Percentiles rank a stretch among this genome's conserved stretches.
Conservation (phyloP, 2,113 vertebrate genomes). For the Acanthochromis polyacanthus region DNA sequence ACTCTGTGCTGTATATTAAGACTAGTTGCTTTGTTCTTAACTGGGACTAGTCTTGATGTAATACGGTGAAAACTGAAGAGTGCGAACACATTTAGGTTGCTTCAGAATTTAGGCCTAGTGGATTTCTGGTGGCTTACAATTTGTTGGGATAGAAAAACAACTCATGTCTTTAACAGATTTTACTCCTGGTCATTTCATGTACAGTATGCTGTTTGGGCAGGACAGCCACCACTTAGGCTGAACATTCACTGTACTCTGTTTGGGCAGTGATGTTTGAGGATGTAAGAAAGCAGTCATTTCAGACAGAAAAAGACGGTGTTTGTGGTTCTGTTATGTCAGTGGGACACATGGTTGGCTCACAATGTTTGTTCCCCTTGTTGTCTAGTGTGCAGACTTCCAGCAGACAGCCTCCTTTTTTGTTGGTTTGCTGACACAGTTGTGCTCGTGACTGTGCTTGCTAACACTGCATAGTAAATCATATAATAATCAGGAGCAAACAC, state of each 20-base stretch:
- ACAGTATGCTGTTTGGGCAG: not conserved
- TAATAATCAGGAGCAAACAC: no score
- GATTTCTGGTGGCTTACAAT: no score
- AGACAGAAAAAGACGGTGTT: not conserved
- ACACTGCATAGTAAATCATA: no score
- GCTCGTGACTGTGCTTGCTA: no score
- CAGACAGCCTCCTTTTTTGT: slow-evolving; percentile 1
- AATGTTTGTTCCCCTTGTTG: slow-evolving; percentile 26
- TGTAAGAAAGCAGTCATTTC: not conserved
- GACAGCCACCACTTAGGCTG: no score
- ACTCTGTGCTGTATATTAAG: not conserved
- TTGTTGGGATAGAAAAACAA: no score
- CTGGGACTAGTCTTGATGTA: not conserved
- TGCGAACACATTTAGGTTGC: no score
- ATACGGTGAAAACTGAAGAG: not conserved
- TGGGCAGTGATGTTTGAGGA: not conserved
- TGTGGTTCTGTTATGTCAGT: slow-evolving; percentile 1
- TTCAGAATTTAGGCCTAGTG: no score
- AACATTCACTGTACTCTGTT: no score
- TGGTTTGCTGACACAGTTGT: slow-evolving; percentile 27
- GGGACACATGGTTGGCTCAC: slow-evolving; percentile 4
- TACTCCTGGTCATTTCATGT: no score
- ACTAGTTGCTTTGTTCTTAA: not conserved
- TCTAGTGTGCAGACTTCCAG: slow-evolving; percentile 5
- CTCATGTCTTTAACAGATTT: no score